Conservation (phyloP, 23 tunicate species). For the Trididemnum clinides region DNA sequence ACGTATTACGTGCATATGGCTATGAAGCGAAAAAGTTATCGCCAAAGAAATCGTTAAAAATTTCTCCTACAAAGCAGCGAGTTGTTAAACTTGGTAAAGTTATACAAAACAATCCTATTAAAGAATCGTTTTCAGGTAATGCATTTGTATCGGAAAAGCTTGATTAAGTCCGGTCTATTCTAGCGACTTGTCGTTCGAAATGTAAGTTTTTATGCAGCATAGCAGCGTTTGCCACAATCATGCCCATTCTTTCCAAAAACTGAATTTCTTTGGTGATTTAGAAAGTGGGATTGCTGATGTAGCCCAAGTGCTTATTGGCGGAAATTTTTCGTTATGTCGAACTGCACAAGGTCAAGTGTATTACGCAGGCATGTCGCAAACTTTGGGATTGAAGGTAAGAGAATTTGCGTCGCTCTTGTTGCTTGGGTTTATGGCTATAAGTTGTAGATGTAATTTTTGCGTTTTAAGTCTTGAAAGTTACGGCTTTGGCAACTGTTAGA, state of each 20-base stretch:
- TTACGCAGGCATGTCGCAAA: conserved; percentile 52
- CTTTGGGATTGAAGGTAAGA: conserved; percentile 55
- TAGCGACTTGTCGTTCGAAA: neutral
- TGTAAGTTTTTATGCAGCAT: neutral
- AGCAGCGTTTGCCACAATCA: neutral
- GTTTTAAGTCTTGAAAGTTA: too few species aligned
- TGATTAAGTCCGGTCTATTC: too few species aligned
- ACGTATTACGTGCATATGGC: too few species aligned
- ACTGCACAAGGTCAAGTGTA: conserved; percentile 44
- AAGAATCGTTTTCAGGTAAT: conserved; percentile 32
- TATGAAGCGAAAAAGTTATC: neutral
- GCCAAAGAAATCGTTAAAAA: neutral
- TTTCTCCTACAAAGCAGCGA: conserved; percentile 53
- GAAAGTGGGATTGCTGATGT: conserved; percentile 29
- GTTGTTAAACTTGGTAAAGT: conserved; percentile 19
- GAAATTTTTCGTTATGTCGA: conserved; percentile 38
- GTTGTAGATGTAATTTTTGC: too few species aligned
- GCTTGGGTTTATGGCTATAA: neutral
- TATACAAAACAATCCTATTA: conserved; percentile 29
- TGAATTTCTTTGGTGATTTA: neutral
- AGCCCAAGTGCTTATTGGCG: conserved; percentile 27
- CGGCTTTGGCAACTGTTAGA: too few species aligned
- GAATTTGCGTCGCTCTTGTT: too few species aligned
- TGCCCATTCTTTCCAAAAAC: neutral
- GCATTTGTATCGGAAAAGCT: too few species aligned